phyloP scores from a whole-genome alignment of 2,113 vertebrate species.

The Gobio gobio region DNA sequence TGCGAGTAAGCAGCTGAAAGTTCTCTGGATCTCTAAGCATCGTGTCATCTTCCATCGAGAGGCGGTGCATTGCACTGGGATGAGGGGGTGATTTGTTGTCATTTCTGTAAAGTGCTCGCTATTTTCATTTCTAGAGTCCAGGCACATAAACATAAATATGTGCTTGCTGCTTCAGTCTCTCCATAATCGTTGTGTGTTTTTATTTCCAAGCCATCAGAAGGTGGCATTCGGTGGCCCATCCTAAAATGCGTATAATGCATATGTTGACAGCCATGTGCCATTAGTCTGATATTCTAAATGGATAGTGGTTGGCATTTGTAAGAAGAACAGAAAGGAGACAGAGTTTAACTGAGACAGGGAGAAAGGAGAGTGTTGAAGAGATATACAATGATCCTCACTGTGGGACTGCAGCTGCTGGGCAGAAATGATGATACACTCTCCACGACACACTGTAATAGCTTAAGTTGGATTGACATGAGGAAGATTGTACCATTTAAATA shows the following conservation, averaged over 20 bases:
- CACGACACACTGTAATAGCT: conserved; percentile 33
- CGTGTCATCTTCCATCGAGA: neutral
- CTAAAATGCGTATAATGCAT: neutral
- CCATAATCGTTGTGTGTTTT: conserved; percentile 65
- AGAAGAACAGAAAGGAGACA: conserved; percentile 61
- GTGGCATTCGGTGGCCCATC: conserved; percentile 69
- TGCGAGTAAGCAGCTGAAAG: conserved; percentile 9
- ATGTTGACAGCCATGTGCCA: conserved; percentile 41
- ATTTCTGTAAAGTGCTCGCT: neutral
- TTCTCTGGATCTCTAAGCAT: conserved; percentile 11
- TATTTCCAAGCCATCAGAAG: conserved; percentile 64
- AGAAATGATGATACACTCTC: conserved; percentile 49
- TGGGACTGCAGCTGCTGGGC: conserved; percentile 50
- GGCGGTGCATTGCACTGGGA: neutral
- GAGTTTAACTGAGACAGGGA: neutral
- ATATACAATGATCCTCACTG: conserved; percentile 52
- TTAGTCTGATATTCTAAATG: conserved; percentile 58
- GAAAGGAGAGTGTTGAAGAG: conserved; percentile 55
- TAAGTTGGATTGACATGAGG: conserved; percentile 41
- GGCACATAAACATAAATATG: conserved; percentile 7
- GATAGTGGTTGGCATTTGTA: conserved; percentile 68
- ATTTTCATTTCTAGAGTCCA: conserved; percentile 53
- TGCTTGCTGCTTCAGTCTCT: conserved; percentile 8
- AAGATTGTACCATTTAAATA: conserved; percentile 34
- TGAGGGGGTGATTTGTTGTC: conserved; percentile 37